A percentile compares a stretch with the other conserved stretches of the same genome.
Evolutionary conservation across 2,113 vertebrate genomes (phyloP).

Genomic region (Picathartes gymnocephalus): DNA sequence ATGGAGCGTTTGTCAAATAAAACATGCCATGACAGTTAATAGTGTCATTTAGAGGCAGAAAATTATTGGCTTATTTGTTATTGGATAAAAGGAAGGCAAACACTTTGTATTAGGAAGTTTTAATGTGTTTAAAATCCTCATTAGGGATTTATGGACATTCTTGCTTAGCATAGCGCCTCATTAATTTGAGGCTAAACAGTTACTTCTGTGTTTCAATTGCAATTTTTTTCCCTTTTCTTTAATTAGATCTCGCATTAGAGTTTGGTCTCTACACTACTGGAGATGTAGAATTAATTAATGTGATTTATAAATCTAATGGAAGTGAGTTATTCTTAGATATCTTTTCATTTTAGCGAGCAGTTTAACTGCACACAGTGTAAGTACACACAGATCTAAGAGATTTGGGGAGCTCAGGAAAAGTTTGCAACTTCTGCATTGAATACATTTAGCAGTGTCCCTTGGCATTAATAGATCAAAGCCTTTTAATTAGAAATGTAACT

Average conservation of each 20-base stretch:
- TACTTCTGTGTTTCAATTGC: constrained; percentile 77
- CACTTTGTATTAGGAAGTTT: constrained; percentile 82
- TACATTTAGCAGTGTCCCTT: constrained; percentile 68
- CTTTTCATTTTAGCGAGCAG: constrained; percentile 68
- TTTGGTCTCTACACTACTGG: constrained; percentile 70
- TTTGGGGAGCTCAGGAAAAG: constrained; percentile 61
- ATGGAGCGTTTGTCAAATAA: constrained; percentile 79
- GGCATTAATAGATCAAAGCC: constrained; percentile 72
- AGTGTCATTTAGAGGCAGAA: constrained; percentile 80
- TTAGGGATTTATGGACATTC: constrained; percentile 81
- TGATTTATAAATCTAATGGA: constrained; percentile 78
- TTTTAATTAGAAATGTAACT: constrained; percentile 77
- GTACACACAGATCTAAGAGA: constrained; percentile 63
- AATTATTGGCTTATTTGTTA: constrained; percentile 83
- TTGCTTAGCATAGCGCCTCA: constrained; percentile 76
- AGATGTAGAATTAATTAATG: constrained; percentile 82
- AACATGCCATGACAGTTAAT: constrained; percentile 79
- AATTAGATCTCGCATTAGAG: constrained; percentile 78
- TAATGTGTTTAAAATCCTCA: constrained; percentile 84
- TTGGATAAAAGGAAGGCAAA: constrained; percentile 80
- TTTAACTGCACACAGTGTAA: constrained; percentile 57
- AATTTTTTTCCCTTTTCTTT: constrained; percentile 68
- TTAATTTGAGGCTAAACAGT: constrained; percentile 81
- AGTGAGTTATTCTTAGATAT: constrained; percentile 77
- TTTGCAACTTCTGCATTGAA: constrained; percentile 52